A percentile compares a stretch with the other conserved stretches of the same genome.
Evolutionary conservation across 2,888 invertebrate species (phyloP).

Genomic region (Dolichopus griseipennis): DNA sequence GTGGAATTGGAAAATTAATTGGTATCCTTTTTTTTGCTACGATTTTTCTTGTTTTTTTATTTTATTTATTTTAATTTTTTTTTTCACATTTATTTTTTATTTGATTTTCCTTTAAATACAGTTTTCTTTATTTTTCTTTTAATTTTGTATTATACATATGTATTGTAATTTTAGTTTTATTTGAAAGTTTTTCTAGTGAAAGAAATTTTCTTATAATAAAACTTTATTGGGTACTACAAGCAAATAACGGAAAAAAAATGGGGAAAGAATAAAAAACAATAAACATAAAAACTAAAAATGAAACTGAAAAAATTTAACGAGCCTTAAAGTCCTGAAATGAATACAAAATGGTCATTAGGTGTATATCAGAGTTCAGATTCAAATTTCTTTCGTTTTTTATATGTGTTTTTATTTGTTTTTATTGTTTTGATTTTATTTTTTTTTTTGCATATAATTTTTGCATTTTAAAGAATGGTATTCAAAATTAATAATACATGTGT

Average conservation of each 20-base stretch:
- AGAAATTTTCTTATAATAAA: background rate
- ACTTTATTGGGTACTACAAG: background rate
- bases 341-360: constrained; percentile 7
- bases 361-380: constrained; percentile 7
- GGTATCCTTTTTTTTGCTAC: no score
- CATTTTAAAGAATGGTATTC: background rate
- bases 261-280: no score
- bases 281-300: no score
- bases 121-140: background rate
- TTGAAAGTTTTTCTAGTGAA: background rate
- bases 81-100: no score
- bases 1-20: no score
- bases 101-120: no score
- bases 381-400: background rate
- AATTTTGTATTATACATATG: background rate
- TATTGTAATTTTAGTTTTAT: background rate
- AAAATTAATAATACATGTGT: no score
- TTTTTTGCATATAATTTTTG: background rate
- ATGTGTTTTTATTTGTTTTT: background rate
- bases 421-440: background rate
- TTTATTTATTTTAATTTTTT: no score
- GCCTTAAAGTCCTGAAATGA: constrained; percentile 9
- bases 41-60: no score
- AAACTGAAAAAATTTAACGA: constrained; percentile 8
- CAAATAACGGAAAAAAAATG: background rate